Conservation (phyloP, 2,113 vertebrate genomes). For the Ovibos moschatus region DNA sequence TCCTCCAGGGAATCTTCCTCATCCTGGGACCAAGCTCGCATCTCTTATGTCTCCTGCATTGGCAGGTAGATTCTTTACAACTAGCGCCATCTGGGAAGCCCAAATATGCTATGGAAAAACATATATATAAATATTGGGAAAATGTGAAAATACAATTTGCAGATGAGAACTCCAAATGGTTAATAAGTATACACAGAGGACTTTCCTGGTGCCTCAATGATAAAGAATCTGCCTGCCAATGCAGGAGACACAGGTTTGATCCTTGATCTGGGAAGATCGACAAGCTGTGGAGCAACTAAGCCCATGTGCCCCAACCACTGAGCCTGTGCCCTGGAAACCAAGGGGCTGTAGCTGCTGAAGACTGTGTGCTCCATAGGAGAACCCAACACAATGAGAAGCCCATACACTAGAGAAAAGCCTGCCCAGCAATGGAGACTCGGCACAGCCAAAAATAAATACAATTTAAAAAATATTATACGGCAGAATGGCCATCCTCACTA, state of each 20-base stretch:
- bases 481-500: neutral
- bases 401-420: neutral
- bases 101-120: neutral
- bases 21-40: neutral
- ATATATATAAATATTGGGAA: neutral
- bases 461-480: neutral
- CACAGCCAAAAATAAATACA: neutral
- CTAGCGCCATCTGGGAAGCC: neutral
- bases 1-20: neutral
- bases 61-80: neutral
- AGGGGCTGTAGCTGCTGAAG: neutral
- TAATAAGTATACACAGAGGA: neutral
- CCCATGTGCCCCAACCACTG: neutral
- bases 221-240: neutral
- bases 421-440: neutral
- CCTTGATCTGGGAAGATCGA: neutral
- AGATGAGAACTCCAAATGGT: neutral
- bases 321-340: neutral
- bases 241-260: neutral
- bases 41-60: neutral
- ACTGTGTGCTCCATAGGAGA: neutral
- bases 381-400: neutral
- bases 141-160: neutral
- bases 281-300: neutral
- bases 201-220: neutral